Conservation (phyloP, 2,113 vertebrate genomes). For the Machaerirhynchus nigripectus region DNA sequence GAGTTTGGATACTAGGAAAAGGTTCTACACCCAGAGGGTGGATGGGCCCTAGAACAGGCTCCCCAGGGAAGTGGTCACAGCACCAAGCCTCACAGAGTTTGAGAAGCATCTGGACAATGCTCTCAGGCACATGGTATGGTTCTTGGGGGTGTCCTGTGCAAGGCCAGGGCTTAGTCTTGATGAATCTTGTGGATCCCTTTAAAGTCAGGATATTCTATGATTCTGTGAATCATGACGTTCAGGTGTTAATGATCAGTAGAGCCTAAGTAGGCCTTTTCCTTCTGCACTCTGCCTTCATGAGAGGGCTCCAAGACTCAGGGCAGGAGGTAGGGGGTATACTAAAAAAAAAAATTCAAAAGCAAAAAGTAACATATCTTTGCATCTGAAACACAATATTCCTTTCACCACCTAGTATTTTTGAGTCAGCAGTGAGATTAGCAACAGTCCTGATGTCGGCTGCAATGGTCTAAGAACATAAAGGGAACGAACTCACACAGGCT, state of each 20-base stretch:
- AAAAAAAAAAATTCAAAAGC: not conserved
- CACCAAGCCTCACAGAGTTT: not conserved
- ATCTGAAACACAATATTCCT: not conserved
- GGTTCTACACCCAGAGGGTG: not conserved
- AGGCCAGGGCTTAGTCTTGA: too few species aligned
- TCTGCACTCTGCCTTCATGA: not conserved
- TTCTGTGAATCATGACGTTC: not conserved
- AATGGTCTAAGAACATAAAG: not conserved
- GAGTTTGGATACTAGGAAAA: not conserved
- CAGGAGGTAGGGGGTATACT: not conserved
- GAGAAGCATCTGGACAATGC: not conserved
- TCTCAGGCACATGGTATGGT: not conserved
- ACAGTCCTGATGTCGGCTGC: not conserved
- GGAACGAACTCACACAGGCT: not conserved
- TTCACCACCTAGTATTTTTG: not conserved
- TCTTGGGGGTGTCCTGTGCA: not conserved
- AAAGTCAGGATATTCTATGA: not conserved
- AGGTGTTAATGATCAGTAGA: not conserved
- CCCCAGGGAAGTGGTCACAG: not conserved
- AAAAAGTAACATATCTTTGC: not conserved
- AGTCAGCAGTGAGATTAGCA: not conserved
- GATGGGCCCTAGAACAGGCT: not conserved
- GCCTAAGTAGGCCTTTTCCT: not conserved
- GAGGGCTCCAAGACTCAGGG: fast-evolving
- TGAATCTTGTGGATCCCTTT: not conserved